phyloP scores from a whole-genome alignment of 2,113 vertebrate genomes.

The Sterrhoptilus dennistouni region DNA sequence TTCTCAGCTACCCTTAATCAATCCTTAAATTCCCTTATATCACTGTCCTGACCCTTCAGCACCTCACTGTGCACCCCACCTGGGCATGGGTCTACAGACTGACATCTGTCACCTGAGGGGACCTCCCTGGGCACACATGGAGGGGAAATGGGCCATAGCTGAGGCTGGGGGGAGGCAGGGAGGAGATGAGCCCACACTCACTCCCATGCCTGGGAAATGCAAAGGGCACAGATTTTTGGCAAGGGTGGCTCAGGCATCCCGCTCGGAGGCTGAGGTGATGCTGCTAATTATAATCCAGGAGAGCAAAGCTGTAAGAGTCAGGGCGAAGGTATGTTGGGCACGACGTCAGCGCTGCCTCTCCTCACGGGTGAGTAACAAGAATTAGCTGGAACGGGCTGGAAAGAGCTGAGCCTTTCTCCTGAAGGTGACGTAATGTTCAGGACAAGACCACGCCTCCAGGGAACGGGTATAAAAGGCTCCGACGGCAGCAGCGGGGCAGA shows the following conservation, averaged over 20 bases:
- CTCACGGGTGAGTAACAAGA: conserved; percentile 48
- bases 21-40: neutral
- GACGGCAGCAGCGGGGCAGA: neutral
- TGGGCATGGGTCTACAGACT: neutral
- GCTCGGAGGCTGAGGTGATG: conserved; percentile 24
- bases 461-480: conserved; percentile 5
- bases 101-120: neutral
- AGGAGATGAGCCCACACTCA: neutral
- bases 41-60: neutral
- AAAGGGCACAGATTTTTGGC: conserved; percentile 25
- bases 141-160: neutral
- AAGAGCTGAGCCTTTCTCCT: conserved; percentile 8
- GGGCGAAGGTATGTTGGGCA: neutral
- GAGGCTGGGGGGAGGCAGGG: neutral
- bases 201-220: neutral
- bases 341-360: neutral
- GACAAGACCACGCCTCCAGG: neutral
- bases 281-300: conserved; percentile 60
- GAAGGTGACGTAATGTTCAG: neutral
- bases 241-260: neutral
- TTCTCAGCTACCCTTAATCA: neutral
- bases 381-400: conserved; percentile 56
- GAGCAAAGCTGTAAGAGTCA: conserved; percentile 14
- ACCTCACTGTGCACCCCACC: neutral
- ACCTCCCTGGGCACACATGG: neutral